phyloP scores from a whole-genome alignment of 2,888 invertebrate species.

The Lycia hirtaria region DNA sequence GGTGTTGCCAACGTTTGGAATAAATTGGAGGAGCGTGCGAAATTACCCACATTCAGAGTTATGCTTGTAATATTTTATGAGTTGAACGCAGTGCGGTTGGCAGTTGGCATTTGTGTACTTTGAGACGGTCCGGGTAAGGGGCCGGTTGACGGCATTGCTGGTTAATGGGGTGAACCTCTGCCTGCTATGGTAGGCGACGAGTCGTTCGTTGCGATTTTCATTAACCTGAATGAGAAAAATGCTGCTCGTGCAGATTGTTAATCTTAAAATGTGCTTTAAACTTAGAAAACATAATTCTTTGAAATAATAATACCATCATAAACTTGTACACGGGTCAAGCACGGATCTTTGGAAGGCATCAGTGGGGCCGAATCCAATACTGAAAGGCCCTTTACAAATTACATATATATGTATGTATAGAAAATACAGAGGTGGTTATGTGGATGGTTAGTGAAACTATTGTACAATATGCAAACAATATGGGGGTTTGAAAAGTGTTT shows the following conservation, averaged over 20 bases:
- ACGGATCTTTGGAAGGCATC: no score
- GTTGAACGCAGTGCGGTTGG: slow-evolving; percentile 2
- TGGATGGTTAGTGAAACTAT: no score
- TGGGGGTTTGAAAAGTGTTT: no score
- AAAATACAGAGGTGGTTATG: no score
- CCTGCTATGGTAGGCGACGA: slow-evolving; percentile 59
- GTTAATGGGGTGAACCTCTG: slow-evolving; percentile 64
- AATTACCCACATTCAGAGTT: slow-evolving; percentile 6
- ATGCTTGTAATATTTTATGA: slow-evolving; percentile 28
- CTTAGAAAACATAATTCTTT: background rate
- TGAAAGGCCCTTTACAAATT: no score
- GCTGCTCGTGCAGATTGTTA: slow-evolving; percentile 48
- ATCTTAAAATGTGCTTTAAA: slow-evolving; percentile 27
- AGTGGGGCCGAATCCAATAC: no score
- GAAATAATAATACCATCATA: no score
- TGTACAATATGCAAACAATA: no score
- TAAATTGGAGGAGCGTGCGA: slow-evolving; percentile 27
- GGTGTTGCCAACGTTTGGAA: slow-evolving; percentile 25
- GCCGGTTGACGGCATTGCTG: slow-evolving; percentile 14
- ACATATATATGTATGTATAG: no score
- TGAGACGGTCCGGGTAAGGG: background rate
- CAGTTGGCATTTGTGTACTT: slow-evolving; percentile 4
- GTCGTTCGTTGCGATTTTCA: slow-evolving; percentile 67
- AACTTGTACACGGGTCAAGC: no score
- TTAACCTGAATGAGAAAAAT: slow-evolving; percentile 80